Percentiles rank a stretch among this genome's conserved stretches.
These are phyloP conservation scores for Ictidomys tridecemlineatus DNA, from an alignment of 2,113 vertebrate genomes.

Conservation along the genomic window DNA sequence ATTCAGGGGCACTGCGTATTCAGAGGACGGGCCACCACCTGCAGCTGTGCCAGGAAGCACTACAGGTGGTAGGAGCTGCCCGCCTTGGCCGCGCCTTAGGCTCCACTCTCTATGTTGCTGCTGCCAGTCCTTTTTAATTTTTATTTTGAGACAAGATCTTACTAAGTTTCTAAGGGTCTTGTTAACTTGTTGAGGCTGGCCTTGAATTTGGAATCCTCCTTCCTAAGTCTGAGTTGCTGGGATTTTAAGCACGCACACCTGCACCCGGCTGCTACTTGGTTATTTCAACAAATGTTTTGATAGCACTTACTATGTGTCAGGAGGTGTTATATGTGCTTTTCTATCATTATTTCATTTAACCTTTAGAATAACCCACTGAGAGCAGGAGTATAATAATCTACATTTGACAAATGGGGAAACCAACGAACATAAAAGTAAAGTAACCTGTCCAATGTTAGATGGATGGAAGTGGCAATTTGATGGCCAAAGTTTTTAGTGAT, in stretches of 20 bases:
- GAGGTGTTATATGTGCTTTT: neutral
- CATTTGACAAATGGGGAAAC: neutral
- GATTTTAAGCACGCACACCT: too few relatives aligned
- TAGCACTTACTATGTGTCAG: neutral
- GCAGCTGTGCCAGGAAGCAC: slow-evolving; percentile 91
- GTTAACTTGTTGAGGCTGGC: too few relatives aligned
- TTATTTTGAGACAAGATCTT: too few relatives aligned
- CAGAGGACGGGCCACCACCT: slow-evolving; percentile 89
- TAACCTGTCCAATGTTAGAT: neutral
- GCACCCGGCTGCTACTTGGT: neutral
- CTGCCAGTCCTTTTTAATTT: neutral
- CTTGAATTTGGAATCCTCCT: too few relatives aligned
- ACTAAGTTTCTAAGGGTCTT: too few relatives aligned
- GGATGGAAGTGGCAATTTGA: neutral
- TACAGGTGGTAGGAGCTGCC: slow-evolving; percentile 91
- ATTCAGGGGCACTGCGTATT: slow-evolving; percentile 24
- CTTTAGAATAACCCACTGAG: neutral
- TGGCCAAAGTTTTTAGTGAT: neutral
- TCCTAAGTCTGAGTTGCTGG: too few relatives aligned
- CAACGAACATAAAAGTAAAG: neutral
- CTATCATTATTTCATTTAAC: slow-evolving; percentile 1
- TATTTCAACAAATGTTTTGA: slow-evolving; percentile 2
- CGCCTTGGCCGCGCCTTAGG: slow-evolving; percentile 93
- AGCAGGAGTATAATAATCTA: neutral
- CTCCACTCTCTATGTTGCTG: slow-evolving; percentile 87